Percentiles rank a stretch among this genome's conserved stretches.
These are phyloP conservation scores for Lepidocolaptes lacrymiger DNA, from an alignment of 2,797 vertebrate species.

Conservation along the genomic window DNA sequence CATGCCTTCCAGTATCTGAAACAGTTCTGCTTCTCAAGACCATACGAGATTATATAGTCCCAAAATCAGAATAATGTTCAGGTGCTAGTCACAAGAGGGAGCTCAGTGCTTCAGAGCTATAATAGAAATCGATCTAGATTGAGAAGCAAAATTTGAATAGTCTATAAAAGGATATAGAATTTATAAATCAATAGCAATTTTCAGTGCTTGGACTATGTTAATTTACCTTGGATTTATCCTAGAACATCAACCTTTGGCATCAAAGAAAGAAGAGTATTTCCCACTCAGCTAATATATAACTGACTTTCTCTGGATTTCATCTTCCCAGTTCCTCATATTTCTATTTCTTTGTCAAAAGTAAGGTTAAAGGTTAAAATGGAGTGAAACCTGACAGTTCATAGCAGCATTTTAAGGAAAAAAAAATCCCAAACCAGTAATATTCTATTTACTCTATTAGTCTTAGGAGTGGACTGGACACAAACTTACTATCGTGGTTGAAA, in stretches of 20 bases:
- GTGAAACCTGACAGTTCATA: not conserved
- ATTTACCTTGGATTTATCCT: not conserved
- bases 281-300: not conserved
- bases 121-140: not conserved
- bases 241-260: not conserved
- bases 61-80: slow-evolving; percentile 37
- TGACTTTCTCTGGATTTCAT: not conserved
- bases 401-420: not conserved
- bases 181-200: not conserved
- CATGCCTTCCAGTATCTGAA: not conserved
- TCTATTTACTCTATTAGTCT: not conserved
- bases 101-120: slow-evolving; percentile 51
- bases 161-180: not conserved
- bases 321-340: not conserved
- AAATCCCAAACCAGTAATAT: not conserved
- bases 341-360: not conserved
- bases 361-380: not conserved
- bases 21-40: not conserved
- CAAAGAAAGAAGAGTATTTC: not conserved
- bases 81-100: slow-evolving; percentile 68
- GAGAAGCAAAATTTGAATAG: not conserved
- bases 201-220: not conserved
- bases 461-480: not conserved
- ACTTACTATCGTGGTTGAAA: not conserved
- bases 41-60: not conserved